These are phyloP conservation scores for Euthynnus affinis DNA, from an alignment of 2,797 vertebrate species.

Conservation along the genomic window DNA sequence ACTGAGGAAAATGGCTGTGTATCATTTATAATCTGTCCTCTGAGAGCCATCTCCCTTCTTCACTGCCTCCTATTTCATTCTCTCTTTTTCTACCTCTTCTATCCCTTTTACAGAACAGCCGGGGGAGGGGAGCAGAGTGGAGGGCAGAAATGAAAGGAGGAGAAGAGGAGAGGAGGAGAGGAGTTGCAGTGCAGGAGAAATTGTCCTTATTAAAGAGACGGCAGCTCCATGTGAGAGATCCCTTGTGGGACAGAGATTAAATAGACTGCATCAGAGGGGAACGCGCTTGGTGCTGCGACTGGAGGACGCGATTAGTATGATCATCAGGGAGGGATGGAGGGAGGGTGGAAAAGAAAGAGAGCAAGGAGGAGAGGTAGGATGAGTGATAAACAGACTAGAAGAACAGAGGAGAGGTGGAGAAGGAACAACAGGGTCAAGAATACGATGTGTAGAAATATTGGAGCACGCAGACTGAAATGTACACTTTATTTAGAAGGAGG, in stretches of 20 bases:
- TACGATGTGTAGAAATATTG: slow-evolving; percentile 36
- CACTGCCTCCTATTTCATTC: slow-evolving; percentile 65
- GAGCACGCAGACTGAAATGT: slow-evolving; percentile 28
- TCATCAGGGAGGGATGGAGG: slow-evolving; percentile 69
- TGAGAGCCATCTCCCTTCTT: slow-evolving; percentile 65
- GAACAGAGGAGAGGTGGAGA: slow-evolving; percentile 1
- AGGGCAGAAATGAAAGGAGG: slow-evolving; percentile 39
- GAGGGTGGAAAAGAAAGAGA: slow-evolving; percentile 41
- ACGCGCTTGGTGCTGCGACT: slow-evolving; percentile 69
- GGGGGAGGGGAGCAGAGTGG: slow-evolving; percentile 59
- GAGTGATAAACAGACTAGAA: slow-evolving; percentile 39
- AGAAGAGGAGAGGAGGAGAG: slow-evolving; percentile 38
- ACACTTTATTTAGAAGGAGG: slow-evolving; percentile 30
- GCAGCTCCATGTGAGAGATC: slow-evolving; percentile 82
- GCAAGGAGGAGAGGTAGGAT: slow-evolving; percentile 46
- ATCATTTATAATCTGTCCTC: slow-evolving; percentile 85
- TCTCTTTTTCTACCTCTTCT: slow-evolving; percentile 63
- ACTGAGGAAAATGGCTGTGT: slow-evolving; percentile 75
- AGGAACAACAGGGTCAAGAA: slow-evolving; percentile 19
- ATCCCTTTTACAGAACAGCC: slow-evolving; percentile 68
- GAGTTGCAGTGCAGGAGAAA: slow-evolving; percentile 76
- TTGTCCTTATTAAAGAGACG: slow-evolving; percentile 87
- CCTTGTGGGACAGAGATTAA: slow-evolving; percentile 86
- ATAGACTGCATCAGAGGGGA: slow-evolving; percentile 86
- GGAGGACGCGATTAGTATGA: slow-evolving; percentile 81